phyloP scores from a whole-genome alignment of 2,888 invertebrate genomes.

The Dyspetes luteomarginatus region DNA sequence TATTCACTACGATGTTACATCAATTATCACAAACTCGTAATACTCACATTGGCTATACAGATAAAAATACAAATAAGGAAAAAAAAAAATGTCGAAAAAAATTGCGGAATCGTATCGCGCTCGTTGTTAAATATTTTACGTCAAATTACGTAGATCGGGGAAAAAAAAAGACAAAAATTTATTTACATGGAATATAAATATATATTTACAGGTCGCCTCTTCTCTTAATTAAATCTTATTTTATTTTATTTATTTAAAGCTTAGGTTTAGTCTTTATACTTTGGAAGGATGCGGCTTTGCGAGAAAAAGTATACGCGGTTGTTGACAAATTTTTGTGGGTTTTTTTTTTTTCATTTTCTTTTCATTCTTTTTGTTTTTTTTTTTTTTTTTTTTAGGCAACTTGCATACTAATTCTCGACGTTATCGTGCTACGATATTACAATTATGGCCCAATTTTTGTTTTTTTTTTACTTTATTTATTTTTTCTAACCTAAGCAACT shows the following conservation, averaged over 20 bases:
- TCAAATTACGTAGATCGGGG: conserved; percentile 40
- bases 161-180: conserved; percentile 53
- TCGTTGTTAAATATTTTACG: conserved; percentile 19
- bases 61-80: conserved; percentile 50
- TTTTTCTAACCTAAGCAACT: not conserved
- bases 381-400: conserved; percentile 46
- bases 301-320: conserved; percentile 22
- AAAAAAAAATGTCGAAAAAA: conserved; percentile 37
- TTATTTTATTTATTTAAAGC: conserved; percentile 68
- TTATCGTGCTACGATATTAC: conserved; percentile 19
- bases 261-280: conserved; percentile 68
- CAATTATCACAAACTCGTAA: conserved; percentile 80
- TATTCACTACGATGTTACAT: conserved; percentile 72
- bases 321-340: conserved; percentile 4
- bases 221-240: conserved; percentile 55
- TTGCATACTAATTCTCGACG: conserved; percentile 20
- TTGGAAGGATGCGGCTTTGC: conserved; percentile 69
- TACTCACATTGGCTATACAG: conserved; percentile 71
- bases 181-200: conserved; percentile 71
- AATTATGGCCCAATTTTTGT: conserved; percentile 36
- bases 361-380: no score
- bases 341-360: no score
- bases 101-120: no score
- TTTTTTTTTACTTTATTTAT: not conserved
- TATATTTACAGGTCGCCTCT: conserved; percentile 69